Evolutionary conservation across 2,888 invertebrate genomes (phyloP).

Genomic region (Odontocolon sp.): DNA sequence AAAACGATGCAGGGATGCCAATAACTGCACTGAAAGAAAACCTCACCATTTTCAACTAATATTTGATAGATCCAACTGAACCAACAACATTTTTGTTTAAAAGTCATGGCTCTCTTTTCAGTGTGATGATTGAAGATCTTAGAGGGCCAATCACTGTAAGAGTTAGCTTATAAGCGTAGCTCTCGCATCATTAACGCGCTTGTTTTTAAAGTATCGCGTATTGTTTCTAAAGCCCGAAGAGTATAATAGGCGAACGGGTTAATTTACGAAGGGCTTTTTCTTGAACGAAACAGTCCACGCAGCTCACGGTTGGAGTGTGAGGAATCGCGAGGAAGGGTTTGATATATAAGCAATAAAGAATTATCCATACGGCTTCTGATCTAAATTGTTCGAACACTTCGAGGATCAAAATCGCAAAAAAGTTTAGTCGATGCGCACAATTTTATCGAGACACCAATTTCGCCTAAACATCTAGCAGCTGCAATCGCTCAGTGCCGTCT

Average conservation of each 20-base stretch:
- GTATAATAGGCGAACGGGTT: conserved; percentile 42
- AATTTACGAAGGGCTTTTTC: conserved; percentile 15
- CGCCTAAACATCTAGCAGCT: conserved; percentile 69
- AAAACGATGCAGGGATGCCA: too few relatives aligned
- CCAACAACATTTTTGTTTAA: too few relatives aligned
- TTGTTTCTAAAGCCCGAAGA: conserved; percentile 14
- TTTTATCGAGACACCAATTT: conserved; percentile 70
- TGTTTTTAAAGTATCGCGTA: conserved; percentile 8
- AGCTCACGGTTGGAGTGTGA: too few relatives aligned
- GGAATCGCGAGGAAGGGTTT: neutral
- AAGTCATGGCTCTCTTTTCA: too few relatives aligned
- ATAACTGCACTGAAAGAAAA: too few relatives aligned
- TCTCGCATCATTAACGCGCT: conserved; percentile 43
- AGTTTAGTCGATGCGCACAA: conserved; percentile 55
- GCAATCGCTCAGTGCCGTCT: conserved; percentile 58
- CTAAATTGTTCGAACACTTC: conserved; percentile 31
- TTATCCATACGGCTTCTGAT: conserved; percentile 38
- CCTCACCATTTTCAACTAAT: too few relatives aligned
- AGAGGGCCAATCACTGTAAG: too few relatives aligned
- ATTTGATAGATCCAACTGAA: too few relatives aligned
- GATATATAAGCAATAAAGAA: conserved; percentile 16
- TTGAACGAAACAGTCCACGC: too few relatives aligned
- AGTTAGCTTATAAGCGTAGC: conserved; percentile 22
- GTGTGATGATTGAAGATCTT: too few relatives aligned
- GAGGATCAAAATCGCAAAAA: neutral